Percentiles rank a stretch among this genome's conserved stretches.
These are phyloP conservation scores for Propsilocerus akamusi DNA, from an alignment of 1,140 invertebrate species.

Conservation along the genomic window DNA sequence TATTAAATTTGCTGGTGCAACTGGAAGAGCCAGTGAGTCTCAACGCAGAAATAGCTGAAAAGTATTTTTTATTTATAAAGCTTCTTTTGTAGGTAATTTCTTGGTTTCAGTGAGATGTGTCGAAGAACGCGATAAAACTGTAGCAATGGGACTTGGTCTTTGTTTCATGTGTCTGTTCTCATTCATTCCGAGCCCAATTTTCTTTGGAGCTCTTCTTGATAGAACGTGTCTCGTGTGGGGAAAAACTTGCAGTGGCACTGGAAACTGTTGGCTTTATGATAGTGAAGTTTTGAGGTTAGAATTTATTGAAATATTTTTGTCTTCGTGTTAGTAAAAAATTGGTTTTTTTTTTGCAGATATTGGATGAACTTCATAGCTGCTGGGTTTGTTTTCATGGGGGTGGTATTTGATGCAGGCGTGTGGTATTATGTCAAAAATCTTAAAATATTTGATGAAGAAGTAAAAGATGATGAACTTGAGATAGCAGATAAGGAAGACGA, in stretches of 20 bases:
- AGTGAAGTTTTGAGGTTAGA: conserved; percentile 38
- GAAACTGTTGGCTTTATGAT: conserved; percentile 57
- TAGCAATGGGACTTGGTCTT: conserved; percentile 46
- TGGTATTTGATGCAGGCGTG: conserved; percentile 41
- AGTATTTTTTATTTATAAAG: no score
- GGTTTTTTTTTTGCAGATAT: conserved; percentile 19
- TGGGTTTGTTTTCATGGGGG: conserved; percentile 40
- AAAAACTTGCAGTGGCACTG: conserved; percentile 46
- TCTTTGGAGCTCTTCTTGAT: conserved; percentile 53
- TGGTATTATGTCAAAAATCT: conserved; percentile 49
- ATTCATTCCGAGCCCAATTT: conserved; percentile 50
- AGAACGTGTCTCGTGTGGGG: conserved; percentile 51
- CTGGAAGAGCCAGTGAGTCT: conserved; percentile 44
- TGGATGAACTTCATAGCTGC: conserved; percentile 44
- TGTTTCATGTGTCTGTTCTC: conserved; percentile 46
- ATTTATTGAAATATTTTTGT: not conserved
- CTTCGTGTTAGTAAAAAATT: not conserved
- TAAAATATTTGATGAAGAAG: conserved; percentile 48
- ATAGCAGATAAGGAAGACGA: conserved; percentile 1
- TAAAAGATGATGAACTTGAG: conserved; percentile 19
- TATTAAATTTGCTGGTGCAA: conserved; percentile 43
- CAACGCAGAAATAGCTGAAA: no score
- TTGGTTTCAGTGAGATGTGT: conserved; percentile 47
- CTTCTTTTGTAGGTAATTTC: no score
- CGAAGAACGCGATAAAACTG: conserved; percentile 49